Conservation (phyloP, 2,113 vertebrate species). For the Strix uralensis region DNA sequence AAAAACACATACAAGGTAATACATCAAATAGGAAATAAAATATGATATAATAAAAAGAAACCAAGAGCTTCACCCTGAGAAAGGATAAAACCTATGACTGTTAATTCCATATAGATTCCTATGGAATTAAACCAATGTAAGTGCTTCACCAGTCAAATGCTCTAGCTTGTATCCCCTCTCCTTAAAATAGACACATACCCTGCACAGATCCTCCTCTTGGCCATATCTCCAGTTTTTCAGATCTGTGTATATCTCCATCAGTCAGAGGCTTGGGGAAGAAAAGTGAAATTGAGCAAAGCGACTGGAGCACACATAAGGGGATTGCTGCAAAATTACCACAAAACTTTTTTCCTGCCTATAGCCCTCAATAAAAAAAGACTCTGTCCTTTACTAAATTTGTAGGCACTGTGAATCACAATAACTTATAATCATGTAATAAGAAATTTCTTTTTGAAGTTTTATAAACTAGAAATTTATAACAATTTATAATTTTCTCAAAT, state of each 20-base stretch:
- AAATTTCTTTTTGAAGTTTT: neutral
- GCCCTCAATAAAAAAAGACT: neutral
- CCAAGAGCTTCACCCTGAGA: neutral
- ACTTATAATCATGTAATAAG: neutral
- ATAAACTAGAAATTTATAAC: neutral
- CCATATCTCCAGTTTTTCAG: conserved; percentile 29
- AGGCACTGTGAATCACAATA: neutral
- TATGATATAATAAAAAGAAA: neutral
- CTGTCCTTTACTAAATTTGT: neutral
- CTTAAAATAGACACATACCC: neutral
- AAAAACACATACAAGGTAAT: neutral
- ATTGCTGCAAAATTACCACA: neutral
- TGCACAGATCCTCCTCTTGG: conserved; percentile 49
- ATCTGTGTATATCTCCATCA: conserved; percentile 35
- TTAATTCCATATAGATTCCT: neutral
- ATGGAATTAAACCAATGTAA: neutral
- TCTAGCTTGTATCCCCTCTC: neutral
- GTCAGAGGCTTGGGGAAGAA: conserved; percentile 42
- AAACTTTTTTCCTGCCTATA: neutral
- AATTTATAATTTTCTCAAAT: neutral
- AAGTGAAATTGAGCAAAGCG: conserved; percentile 36
- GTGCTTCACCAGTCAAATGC: neutral
- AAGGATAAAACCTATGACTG: neutral
- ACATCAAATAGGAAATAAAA: neutral
- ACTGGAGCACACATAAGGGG: neutral